phyloP scores from a whole-genome alignment of 2,113 vertebrate species.

The Thalassarche chlororhynchos region DNA sequence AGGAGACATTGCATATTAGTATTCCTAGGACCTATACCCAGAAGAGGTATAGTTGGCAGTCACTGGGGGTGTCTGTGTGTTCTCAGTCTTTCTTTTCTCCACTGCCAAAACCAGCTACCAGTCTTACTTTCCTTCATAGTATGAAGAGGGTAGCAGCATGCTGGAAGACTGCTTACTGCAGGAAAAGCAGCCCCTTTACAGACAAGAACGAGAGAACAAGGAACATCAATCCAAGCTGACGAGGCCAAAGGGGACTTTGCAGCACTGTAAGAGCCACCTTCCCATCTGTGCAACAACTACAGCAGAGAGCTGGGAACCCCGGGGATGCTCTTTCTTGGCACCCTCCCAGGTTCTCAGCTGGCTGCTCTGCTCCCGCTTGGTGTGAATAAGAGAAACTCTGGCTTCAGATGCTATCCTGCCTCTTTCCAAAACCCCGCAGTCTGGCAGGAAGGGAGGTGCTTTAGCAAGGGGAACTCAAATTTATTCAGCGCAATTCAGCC shows the following conservation, averaged over 20 bases:
- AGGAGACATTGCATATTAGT: background rate
- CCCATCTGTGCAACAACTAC: background rate
- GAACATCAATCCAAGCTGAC: background rate
- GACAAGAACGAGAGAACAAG: background rate
- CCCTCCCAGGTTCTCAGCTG: background rate
- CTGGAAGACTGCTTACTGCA: background rate
- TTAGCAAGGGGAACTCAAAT: conserved; percentile 3
- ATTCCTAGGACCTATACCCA: background rate
- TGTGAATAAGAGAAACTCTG: conserved; percentile 16
- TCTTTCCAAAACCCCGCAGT: background rate
- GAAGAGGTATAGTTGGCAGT: background rate
- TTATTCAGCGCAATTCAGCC: conserved; percentile 1
- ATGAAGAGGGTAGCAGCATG: background rate
- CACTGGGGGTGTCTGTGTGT: background rate
- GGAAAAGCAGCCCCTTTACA: background rate
- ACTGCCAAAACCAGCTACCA: background rate
- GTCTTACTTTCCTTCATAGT: background rate
- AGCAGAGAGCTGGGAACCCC: background rate
- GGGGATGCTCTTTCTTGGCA: conserved; percentile 5
- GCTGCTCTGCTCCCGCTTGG: background rate
- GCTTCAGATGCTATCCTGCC: background rate
- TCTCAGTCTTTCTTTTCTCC: background rate
- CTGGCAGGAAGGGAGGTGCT: conserved; percentile 8
- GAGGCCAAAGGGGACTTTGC: background rate
- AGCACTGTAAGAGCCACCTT: background rate